Base-by-base conservation (phyloP, 2,888 invertebrate species). In the Ctena decussata region DNA sequence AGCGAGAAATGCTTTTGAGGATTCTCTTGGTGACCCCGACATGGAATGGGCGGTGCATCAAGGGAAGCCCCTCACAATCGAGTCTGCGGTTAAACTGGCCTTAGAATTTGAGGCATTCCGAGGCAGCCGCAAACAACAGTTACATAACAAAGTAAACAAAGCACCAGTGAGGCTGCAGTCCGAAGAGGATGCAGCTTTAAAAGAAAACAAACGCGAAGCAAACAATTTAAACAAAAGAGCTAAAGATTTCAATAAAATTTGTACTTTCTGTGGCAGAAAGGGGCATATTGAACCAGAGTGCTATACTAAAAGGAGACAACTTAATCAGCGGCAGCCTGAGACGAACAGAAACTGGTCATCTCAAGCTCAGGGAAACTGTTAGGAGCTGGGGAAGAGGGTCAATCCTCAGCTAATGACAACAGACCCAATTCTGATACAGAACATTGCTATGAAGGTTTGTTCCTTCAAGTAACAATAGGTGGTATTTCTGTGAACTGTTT, bases 31-130 rank as follows among this genome's bases (percentile, higher is more conserved):
- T 44, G 69, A 77, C 49, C 27, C 32, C 41, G 77, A 77, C 15
- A 77, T 77, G 46, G 77, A 77, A 53, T 69, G 77, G 77, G 41
- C 60, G 21, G 65, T 76, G 41, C 65, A 69, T 69, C 77, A 77
- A 46, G 77, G 41, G 44, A 77, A 77, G n/a, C 41, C 60, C n/a
- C 65, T 41, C 15, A 41, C 30, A 24, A 49, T 77, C 2, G 65
- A 69, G 35, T 11, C 49, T 0, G 39, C 35, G 5, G 53, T 49
- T 11, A 49, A 75, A n/a, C 37, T 75, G n/a, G 75, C 75, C 15
- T 57, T 57, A 15, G 57, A 75, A 27, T 75, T 49, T 30, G 53
- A 53, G 39, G 49, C 57, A 1, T 75, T 57, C 24, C 53, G 18
- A 57, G 41, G 57, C 15, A 37, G 53, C n/a, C 39, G 49, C 18